Base-by-base conservation (phyloP, 2,113 vertebrate species). In the Thunnus thynnus region DNA sequence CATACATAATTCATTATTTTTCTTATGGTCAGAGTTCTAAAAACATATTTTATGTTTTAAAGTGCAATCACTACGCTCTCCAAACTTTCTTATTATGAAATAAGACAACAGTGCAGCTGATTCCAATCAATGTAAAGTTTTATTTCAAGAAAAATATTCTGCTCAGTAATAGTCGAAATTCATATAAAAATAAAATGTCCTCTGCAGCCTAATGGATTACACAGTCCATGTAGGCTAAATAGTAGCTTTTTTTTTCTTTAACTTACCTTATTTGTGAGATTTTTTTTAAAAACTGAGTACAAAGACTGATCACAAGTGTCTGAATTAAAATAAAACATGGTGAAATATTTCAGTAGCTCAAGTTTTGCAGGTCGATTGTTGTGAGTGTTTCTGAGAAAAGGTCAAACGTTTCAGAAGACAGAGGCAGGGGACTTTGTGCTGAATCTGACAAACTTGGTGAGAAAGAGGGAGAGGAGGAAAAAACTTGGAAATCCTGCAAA, bases 361-460 rank as follows among this genome's bases (percentile, higher is more conserved):
- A 92, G 94, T 97, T 97, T 86, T 98, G 96, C 88, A 98, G 94
- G 93, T 99, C 97, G 90, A 98, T 98, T 83, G 97, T 98, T 85
- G 97, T 97, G 79, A 98, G 96, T 84, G 97, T 98, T 92, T 99
- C 97, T 90, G 97, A 97, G 93, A 99, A 99, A 94, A 99, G 97
- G 92, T 99, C 97, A 95, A 99, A 98, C 72, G 95, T 97, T 92
- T 99, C 97, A 74, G 96, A 92, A 47, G 96, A 96, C 81, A 99
- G 95, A 93, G 96, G 95, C 94, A 97, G 94, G 0, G 97, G 97
- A 91, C 97, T 98, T 86, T 97, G 96, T 52, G 96, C 88, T 51
- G 97, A 97, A 85, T 96, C 96, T 80, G 97, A 97, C 88, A 98
- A 94, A 94, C 95, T 96, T 66, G 97, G 97, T 3, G 97, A 99